These are phyloP conservation scores for Battus philenor DNA, from an alignment of 1,140 invertebrate genomes.

Conservation along the genomic window DNA sequence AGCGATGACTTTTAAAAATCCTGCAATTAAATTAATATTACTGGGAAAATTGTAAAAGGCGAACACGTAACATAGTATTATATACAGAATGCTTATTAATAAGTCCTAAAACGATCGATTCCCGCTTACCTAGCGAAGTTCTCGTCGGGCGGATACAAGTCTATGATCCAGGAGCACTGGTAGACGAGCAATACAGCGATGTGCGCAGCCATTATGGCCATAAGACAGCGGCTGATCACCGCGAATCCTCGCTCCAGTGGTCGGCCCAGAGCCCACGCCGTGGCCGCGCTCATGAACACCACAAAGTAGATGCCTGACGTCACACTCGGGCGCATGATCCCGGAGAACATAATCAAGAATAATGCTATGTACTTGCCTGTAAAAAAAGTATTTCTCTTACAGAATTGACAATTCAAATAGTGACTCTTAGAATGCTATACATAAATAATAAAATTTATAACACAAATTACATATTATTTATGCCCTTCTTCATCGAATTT, in stretches of 20 bases:
- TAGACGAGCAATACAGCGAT: slow-evolving; percentile 88
- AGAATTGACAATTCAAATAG: no score
- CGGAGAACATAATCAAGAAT: slow-evolving; percentile 85
- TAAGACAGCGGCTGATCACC: slow-evolving; percentile 81
- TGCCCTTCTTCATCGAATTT: no score
- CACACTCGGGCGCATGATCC: slow-evolving; percentile 86
- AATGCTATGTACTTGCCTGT: slow-evolving; percentile 84
- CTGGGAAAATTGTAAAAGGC: no score
- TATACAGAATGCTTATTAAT: no score
- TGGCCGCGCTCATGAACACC: slow-evolving; percentile 88
- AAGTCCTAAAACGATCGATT: no score
- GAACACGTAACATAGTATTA: no score
- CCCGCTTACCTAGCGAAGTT: slow-evolving; percentile 82
- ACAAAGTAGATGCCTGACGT: slow-evolving; percentile 90
- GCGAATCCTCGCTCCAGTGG: slow-evolving; percentile 85
- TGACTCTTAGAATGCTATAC: no score
- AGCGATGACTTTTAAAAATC: no score
- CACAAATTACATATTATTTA: no score
- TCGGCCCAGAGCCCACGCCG: slow-evolving; percentile 91
- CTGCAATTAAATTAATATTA: no score
- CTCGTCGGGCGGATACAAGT: slow-evolving; percentile 81
- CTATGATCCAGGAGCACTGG: slow-evolving; percentile 90
- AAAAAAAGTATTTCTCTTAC: no score
- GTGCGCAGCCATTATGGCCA: slow-evolving; percentile 86
- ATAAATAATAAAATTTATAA: no score